Conservation (phyloP, 2,888 invertebrate genomes). For the Parthenolecanium corni region DNA sequence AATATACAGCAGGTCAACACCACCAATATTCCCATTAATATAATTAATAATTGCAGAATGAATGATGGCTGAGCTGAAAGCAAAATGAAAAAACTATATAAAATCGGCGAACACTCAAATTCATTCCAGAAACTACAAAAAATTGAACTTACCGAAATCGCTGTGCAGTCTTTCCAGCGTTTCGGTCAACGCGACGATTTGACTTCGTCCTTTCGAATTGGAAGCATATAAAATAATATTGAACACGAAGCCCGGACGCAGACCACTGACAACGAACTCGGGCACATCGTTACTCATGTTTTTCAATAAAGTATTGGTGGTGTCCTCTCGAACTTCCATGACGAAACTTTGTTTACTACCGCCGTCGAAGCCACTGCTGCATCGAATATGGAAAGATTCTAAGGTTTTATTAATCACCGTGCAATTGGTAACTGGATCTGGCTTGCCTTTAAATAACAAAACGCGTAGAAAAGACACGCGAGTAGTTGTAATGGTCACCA, state of each 20-base stretch:
- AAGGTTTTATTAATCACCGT: conserved; percentile 61
- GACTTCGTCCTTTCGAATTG: conserved; percentile 61
- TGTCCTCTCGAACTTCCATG: conserved; percentile 53
- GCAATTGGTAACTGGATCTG: conserved; percentile 60
- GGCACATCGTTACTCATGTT: conserved; percentile 49
- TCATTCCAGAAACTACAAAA: background rate
- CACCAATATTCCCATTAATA: conserved; percentile 10
- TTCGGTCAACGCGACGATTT: conserved; percentile 51
- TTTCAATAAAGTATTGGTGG: conserved; percentile 43
- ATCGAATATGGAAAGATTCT: conserved; percentile 58
- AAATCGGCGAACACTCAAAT: background rate
- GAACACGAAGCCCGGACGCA: conserved; percentile 57
- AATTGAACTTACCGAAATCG: background rate
- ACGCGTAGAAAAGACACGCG: no score
- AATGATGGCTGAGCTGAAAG: background rate
- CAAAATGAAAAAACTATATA: background rate
- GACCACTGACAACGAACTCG: conserved; percentile 52
- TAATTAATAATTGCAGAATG: conserved; percentile 8
- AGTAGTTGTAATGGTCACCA: no score
- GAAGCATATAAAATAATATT: conserved; percentile 56
- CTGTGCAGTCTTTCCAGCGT: background rate
- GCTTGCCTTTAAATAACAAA: conserved; percentile 47
- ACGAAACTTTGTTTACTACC: conserved; percentile 61
- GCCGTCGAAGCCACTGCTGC: conserved; percentile 65
- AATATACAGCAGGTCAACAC: conserved; percentile 9